Base-by-base conservation (phyloP, 2,888 invertebrate genomes). In the Diachrysia chrysitis region DNA sequence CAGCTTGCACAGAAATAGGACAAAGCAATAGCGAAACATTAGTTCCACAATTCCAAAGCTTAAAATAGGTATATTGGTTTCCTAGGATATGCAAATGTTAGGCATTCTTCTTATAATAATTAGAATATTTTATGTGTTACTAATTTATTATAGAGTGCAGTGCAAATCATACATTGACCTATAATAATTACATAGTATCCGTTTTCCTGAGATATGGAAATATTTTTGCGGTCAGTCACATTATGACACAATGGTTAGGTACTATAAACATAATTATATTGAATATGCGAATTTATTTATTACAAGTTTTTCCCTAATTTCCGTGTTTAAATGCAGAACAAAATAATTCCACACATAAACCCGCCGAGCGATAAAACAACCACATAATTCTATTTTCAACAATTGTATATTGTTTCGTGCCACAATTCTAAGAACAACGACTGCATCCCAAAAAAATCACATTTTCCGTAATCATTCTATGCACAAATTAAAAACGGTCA, bases 401-500 rank as follows among this genome's bases (percentile, higher is more conserved):
- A 67, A 53, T 59, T 73, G 71, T 77, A 72, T 69, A 55, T 59
- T 35, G 58, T 70, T 70, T 66, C 64, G 66, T 59, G 25, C 29
- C 56, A 60, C 46, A 61, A 64, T 78, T 79, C 73, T 76, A 56
- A 69, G 75, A 78, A 81, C 70, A 72, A 67, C 66, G 62, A 74
- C 57, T 66, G 70, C 60, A 71, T 29, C 67, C 60, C 37, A 73
- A 79, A 66, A 63, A 75, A 79, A 82, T 77, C 82, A 79, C 75
- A 57, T 73, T 63, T 70, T 71, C 69, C 69, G 64, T 80, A 81
- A 81, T 79, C 80, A 79, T 77, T 73, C 58, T 59, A 67, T 79
- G 78, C 81, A 84, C 83, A 83, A 80, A 87, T 86, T 83, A 82
- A 83, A 81, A 86, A 87, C 86, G 82, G 82, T 82, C 82, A 78